These are phyloP conservation scores for Falco biarmicus DNA, from an alignment of 2,797 vertebrate genomes.

Conservation along the genomic window DNA sequence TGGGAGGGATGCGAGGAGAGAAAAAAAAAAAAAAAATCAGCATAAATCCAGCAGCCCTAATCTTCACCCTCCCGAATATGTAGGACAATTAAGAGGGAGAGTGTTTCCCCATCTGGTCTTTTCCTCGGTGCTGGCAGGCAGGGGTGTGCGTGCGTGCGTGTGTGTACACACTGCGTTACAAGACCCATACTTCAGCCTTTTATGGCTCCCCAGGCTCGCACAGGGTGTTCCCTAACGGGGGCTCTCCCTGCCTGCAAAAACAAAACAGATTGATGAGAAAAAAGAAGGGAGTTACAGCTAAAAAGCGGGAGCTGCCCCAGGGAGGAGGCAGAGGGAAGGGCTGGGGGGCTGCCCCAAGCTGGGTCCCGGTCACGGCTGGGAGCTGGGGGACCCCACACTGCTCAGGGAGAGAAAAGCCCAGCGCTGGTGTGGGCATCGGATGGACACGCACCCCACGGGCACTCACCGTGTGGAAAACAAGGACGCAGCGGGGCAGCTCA, in stretches of 20 bases:
- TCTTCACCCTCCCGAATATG: neutral
- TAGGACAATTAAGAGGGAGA: neutral
- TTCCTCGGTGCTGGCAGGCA: neutral
- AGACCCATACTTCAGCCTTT: constrained; percentile 49
- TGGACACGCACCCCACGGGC: accelerated
- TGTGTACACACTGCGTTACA: neutral
- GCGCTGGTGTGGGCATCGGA: accelerated
- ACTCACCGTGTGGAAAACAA: neutral
- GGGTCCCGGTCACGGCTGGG: neutral
- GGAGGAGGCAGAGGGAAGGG: neutral
- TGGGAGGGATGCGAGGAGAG: neutral
- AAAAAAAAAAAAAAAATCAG: neutral
- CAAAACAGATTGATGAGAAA: neutral
- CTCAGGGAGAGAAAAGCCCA: neutral
- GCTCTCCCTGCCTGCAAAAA: neutral
- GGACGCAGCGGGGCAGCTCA: neutral
- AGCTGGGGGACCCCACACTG: neutral
- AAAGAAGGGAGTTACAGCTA: neutral
- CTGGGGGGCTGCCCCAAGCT: neutral
- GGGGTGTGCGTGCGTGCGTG: neutral
- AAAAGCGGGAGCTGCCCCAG: neutral
- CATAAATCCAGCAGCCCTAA: neutral
- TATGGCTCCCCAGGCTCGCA: constrained; percentile 49
- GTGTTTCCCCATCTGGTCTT: constrained; percentile 44
- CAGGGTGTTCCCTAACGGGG: constrained; percentile 12